A percentile compares a stretch with the other conserved stretches of the same genome.
Conservation (phyloP, 1,140 invertebrate species). For the Laupala kohalensis region DNA sequence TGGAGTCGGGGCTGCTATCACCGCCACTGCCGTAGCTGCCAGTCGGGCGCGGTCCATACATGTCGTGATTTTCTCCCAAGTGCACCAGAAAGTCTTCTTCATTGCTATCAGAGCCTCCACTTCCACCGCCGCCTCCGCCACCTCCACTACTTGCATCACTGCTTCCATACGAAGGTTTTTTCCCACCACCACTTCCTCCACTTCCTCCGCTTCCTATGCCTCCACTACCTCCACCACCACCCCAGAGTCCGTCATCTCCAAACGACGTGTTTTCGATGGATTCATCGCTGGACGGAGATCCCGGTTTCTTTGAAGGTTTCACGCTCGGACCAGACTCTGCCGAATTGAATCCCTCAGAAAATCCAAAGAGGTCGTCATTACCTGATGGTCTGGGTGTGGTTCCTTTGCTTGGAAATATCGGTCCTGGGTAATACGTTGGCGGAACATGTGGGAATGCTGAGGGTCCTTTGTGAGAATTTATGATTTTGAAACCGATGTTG, state of each 20-base stretch:
- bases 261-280: too few species aligned
- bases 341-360: background rate
- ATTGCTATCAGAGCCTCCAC: too few species aligned
- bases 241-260: background rate
- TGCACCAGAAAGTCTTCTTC: too few species aligned
- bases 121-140: background rate
- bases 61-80: too few species aligned
- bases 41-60: too few species aligned
- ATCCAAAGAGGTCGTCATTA: constrained; percentile 6
- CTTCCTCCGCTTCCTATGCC: background rate
- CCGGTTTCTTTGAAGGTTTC: background rate
- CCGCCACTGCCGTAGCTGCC: background rate
- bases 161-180: too few species aligned
- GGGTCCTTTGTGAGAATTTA: constrained; percentile 28
- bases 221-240: background rate
- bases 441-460: background rate
- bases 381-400: background rate
- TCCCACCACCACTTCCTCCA: background rate
- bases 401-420: background rate
- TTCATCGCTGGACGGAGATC: background rate
- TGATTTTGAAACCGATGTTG: constrained; percentile 54
- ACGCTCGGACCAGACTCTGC: background rate
- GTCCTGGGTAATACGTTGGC: constrained; percentile 3
- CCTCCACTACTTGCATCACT: background rate
- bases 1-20: background rate